phyloP scores from a whole-genome alignment of 2,888 invertebrate genomes.

The Hydrotaea diabolus region DNA sequence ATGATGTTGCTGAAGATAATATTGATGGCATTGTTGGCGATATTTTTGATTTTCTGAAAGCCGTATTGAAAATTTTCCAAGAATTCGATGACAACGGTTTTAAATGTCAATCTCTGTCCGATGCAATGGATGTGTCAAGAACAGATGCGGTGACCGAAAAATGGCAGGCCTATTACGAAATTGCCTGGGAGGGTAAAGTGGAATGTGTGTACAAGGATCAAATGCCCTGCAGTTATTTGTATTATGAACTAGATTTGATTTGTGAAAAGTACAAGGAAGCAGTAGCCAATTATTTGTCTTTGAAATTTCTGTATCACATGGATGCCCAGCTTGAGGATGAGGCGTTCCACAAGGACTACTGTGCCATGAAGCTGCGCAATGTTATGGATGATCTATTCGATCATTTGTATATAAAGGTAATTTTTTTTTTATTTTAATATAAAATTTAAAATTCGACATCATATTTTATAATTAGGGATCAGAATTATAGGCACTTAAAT shows the following conservation, averaged over 20 bases:
- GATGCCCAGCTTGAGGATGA: slow-evolving; percentile 71
- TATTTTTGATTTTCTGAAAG: slow-evolving; percentile 74
- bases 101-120: slow-evolving; percentile 57
- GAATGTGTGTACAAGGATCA: slow-evolving; percentile 59
- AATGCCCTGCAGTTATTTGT: slow-evolving; percentile 72
- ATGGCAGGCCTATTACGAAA: slow-evolving; percentile 73
- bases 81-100: slow-evolving; percentile 67
- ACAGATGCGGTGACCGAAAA: not conserved
- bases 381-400: slow-evolving; percentile 69
- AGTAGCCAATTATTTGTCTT: slow-evolving; percentile 76
- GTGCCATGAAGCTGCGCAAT: slow-evolving; percentile 65
- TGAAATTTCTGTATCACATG: slow-evolving; percentile 73
- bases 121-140: accelerated
- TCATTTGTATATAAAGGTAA: slow-evolving; percentile 72
- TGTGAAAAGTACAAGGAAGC: slow-evolving; percentile 70
- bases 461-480: too few relatives aligned
- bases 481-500: too few relatives aligned
- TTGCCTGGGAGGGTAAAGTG: slow-evolving; percentile 71
- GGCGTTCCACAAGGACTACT: slow-evolving; percentile 72
- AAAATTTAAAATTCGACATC: too few relatives aligned
- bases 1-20: slow-evolving; percentile 70
- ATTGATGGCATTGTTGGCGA: slow-evolving; percentile 69
- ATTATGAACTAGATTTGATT: slow-evolving; percentile 71
- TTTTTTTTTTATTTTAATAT: not conserved
- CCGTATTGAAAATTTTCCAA: slow-evolving; percentile 68